phyloP scores from a whole-genome alignment of 1,140 invertebrate genomes.

The Drosophila miranda region DNA sequence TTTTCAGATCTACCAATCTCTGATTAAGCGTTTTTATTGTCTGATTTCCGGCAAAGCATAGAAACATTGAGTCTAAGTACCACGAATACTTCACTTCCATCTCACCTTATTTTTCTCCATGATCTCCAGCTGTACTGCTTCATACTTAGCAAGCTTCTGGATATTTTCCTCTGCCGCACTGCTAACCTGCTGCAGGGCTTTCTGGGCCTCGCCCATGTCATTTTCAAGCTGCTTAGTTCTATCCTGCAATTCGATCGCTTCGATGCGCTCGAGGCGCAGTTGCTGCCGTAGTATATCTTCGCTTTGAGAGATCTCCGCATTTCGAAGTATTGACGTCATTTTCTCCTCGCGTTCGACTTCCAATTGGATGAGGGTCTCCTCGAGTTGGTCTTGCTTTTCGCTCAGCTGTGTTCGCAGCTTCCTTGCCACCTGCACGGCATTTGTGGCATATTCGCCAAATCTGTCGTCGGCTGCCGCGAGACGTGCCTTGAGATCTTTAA shows the following conservation, averaged over 20 bases:
- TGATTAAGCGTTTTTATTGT: constrained; percentile 94
- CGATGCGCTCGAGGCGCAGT: constrained; percentile 83
- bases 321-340: constrained; percentile 89
- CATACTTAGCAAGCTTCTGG: constrained; percentile 85
- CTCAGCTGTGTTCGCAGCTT: constrained; percentile 59
- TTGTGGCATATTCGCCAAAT: constrained; percentile 75
- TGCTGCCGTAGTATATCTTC: constrained; percentile 89
- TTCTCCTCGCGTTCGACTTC: constrained; percentile 88
- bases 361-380: constrained; percentile 54
- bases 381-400: constrained; percentile 65
- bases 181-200: constrained; percentile 82
- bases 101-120: constrained; percentile 89
- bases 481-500: constrained; percentile 69
- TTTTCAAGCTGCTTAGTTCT: constrained; percentile 83
- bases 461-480: constrained; percentile 71
- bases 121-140: constrained; percentile 89
- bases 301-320: constrained; percentile 92
- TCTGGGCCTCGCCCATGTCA: constrained; percentile 82
- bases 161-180: constrained; percentile 84
- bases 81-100: not conserved
- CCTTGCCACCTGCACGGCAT: constrained; percentile 69
- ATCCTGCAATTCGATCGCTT: constrained; percentile 80
- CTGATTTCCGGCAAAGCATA: constrained; percentile 66
- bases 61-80: not conserved
- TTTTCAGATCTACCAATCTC: constrained; percentile 93